These are phyloP conservation scores for Seriola rivoliana DNA, from an alignment of 2,113 vertebrate species.

Conservation along the genomic window DNA sequence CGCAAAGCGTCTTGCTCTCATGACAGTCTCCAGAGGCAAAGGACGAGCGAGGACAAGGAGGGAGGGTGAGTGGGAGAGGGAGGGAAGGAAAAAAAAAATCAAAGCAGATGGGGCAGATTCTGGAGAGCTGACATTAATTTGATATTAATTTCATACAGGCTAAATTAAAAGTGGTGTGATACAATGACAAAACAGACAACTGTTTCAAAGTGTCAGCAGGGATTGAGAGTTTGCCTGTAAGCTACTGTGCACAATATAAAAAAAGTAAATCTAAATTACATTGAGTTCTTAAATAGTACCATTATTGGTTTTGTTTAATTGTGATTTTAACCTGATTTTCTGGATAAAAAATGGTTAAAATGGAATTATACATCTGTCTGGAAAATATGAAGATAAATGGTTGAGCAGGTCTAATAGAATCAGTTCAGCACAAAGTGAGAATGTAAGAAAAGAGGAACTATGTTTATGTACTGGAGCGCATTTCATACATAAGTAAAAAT, in stretches of 20 bases:
- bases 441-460: no score
- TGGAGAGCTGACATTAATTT: background rate
- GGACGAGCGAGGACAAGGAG: slow-evolving; percentile 39
- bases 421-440: background rate
- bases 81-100: background rate
- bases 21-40: slow-evolving; percentile 66
- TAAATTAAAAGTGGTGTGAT: background rate
- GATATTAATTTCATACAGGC: background rate
- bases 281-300: background rate
- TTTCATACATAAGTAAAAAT: background rate
- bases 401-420: background rate
- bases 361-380: no score
- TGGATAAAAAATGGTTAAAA: no score
- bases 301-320: background rate
- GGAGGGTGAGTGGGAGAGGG: background rate
- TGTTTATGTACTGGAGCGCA: no score
- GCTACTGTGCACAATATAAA: no score
- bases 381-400: no score
- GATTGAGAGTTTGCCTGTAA: background rate
- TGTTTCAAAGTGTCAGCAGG: background rate
- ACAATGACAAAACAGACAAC: background rate
- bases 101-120: background rate
- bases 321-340: background rate
- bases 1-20: slow-evolving; percentile 58
- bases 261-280: background rate